These are phyloP conservation scores for Paraplagusia blochii DNA, from an alignment of 2,113 vertebrate species.

Conservation along the genomic window DNA sequence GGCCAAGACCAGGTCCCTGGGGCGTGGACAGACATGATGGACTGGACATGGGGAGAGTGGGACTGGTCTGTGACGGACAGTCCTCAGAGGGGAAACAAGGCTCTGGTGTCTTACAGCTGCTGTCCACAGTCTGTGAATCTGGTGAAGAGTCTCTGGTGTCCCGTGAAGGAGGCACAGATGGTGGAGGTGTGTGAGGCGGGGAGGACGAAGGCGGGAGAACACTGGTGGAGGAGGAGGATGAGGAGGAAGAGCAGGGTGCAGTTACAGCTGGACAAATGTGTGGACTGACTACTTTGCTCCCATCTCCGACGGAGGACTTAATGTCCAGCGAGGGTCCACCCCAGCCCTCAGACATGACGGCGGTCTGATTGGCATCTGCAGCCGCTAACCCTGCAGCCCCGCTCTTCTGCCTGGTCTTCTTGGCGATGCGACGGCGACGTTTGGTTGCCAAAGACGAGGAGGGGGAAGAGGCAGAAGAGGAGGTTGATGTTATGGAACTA, in stretches of 20 bases:
- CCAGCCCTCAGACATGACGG: conserved; percentile 58
- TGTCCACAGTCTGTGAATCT: conserved; percentile 91
- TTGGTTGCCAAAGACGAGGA: conserved; percentile 70
- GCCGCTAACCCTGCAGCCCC: conserved; percentile 9
- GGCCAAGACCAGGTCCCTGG: conserved; percentile 40
- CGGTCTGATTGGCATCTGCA: conserved; percentile 41
- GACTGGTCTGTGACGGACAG: conserved; percentile 58
- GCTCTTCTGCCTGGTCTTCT: conserved; percentile 68
- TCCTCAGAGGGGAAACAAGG: conserved; percentile 82
- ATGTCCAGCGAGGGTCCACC: conserved; percentile 44
- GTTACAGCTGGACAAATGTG: conserved; percentile 67
- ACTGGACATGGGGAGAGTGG: conserved; percentile 49
- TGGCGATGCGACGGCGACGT: conserved; percentile 66
- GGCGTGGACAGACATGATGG: conserved; percentile 50
- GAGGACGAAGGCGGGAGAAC: conserved; percentile 74
- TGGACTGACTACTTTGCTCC: conserved; percentile 64
- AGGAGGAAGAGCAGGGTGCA: conserved; percentile 73
- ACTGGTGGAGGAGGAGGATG: conserved; percentile 70
- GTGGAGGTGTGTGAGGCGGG: conserved; percentile 72
- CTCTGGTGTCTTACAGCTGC: conserved; percentile 89
- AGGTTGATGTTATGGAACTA: conserved; percentile 78
- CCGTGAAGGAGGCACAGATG: conserved; percentile 58
- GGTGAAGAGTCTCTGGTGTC: conserved; percentile 81
- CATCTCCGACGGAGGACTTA: conserved; percentile 45
- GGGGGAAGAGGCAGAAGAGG: conserved; percentile 77